These are phyloP conservation scores for Cantharis lateralis DNA, from an alignment of 2,888 invertebrate species.

Conservation along the genomic window DNA sequence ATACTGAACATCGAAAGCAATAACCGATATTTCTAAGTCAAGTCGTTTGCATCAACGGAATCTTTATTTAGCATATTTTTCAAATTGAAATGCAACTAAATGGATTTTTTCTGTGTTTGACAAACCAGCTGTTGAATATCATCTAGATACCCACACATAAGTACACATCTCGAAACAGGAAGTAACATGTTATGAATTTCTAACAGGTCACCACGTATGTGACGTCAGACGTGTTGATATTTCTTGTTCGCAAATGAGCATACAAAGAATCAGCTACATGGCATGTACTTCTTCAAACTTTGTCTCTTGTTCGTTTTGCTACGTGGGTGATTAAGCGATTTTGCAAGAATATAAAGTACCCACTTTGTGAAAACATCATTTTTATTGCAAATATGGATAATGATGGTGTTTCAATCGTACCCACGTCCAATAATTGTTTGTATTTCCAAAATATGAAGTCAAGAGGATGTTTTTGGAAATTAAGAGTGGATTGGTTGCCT, in stretches of 20 bases:
- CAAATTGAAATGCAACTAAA: neutral
- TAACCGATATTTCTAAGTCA: neutral
- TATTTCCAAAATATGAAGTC: neutral
- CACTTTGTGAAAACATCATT: neutral
- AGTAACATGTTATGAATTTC: slow-evolving; percentile 38
- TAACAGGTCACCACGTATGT: slow-evolving; percentile 29
- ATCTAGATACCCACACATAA: slow-evolving; percentile 29
- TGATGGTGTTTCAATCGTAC: neutral
- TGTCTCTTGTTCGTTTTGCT: slow-evolving; percentile 9
- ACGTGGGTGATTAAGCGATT: slow-evolving; percentile 15
- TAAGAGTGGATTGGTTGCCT: neutral
- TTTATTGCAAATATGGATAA: neutral
- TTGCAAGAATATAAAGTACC: slow-evolving; percentile 18
- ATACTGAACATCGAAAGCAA: neutral
- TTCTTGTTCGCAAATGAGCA: slow-evolving; percentile 16
- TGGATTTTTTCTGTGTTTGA: slow-evolving; percentile 4
- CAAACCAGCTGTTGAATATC: slow-evolving; percentile 13
- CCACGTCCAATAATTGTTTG: neutral
- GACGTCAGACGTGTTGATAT: slow-evolving; percentile 18
- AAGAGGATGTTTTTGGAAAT: neutral
- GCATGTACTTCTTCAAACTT: slow-evolving; percentile 8
- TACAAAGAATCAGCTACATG: slow-evolving; percentile 8
- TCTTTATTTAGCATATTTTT: neutral
- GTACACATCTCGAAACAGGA: slow-evolving; percentile 39
- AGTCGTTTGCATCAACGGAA: neutral